Conservation (phyloP, 2,888 invertebrate genomes). For the Sarcophaga caerulescens region DNA sequence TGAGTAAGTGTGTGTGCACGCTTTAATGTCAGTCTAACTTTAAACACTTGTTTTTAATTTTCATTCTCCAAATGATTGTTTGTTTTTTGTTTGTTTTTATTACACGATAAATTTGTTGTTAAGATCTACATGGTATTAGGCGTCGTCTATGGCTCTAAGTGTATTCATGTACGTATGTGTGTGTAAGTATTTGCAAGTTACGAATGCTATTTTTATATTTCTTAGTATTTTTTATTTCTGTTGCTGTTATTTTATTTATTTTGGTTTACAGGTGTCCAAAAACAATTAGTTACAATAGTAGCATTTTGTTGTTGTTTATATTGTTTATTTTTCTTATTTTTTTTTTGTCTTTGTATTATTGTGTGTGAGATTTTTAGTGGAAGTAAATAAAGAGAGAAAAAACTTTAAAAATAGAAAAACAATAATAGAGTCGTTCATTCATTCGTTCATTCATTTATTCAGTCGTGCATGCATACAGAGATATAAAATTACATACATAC, state of each 20-base stretch:
- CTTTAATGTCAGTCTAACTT: slow-evolving; percentile 62
- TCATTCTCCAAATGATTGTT: neutral
- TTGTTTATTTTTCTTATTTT: slow-evolving; percentile 6
- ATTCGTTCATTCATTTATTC: neutral
- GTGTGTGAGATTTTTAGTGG: slow-evolving; percentile 49
- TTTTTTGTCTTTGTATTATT: slow-evolving; percentile 7
- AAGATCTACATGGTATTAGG: neutral
- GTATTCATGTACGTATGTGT: neutral
- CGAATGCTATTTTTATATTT: neutral
- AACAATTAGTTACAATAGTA: slow-evolving; percentile 62
- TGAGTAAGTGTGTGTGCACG: slow-evolving; percentile 18
- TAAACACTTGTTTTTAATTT: slow-evolving; percentile 43
- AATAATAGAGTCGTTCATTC: slow-evolving; percentile 59
- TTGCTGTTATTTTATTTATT: neutral
- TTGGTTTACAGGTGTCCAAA: slow-evolving; percentile 64
- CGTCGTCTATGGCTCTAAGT: neutral
- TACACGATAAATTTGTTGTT: neutral
- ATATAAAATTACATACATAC: neutral
- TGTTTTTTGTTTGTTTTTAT: neutral
- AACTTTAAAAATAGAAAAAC: slow-evolving; percentile 36
- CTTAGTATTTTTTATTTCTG: too few species aligned
- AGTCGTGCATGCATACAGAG: neutral
- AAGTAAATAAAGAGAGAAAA: slow-evolving; percentile 21
- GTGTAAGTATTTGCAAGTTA: slow-evolving; percentile 36
- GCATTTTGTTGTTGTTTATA: slow-evolving; percentile 33